A percentile compares a stretch with the other conserved stretches of the same genome.
Evolutionary conservation across 2,797 vertebrate genomes (phyloP).

Genomic region (Centropyge bicolor): DNA sequence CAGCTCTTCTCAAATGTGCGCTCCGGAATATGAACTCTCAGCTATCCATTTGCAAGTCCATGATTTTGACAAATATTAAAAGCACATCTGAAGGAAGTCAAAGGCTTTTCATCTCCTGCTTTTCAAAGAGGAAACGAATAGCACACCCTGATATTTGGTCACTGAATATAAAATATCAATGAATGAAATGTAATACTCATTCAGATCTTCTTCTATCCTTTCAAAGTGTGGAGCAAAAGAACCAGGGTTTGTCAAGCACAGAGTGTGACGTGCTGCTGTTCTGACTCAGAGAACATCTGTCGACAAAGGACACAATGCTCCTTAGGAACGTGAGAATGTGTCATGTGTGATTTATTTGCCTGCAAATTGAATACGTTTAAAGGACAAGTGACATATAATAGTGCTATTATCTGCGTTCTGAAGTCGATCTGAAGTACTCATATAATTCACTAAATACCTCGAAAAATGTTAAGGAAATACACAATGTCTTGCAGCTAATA

Average conservation of each 20-base stretch:
- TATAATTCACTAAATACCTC: not conserved
- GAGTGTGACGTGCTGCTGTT: not conserved
- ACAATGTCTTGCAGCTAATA: not conserved
- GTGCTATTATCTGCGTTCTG: too few species aligned
- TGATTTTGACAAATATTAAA: constrained; percentile 8
- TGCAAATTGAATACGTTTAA: not conserved
- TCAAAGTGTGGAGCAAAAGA: not conserved
- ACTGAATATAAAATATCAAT: constrained; percentile 11
- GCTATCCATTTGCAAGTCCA: not conserved
- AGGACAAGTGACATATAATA: not conserved
- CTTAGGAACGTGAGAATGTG: not conserved
- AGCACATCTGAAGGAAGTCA: constrained; percentile 4
- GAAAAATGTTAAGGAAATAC: not conserved
- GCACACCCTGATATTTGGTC: not conserved
- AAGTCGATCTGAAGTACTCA: not conserved
- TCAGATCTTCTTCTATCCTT: not conserved
- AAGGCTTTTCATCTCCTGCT: constrained; percentile 1
- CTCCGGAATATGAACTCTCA: not conserved
- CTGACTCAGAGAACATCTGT: not conserved
- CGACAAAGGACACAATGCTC: not conserved
- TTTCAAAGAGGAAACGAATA: constrained; percentile 9
- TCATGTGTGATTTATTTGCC: not conserved
- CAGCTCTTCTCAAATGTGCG: not conserved
- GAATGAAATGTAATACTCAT: not conserved
- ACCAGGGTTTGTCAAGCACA: not conserved